Conservation (phyloP, 1,140 invertebrate genomes). For the Wasmannia auropunctata region DNA sequence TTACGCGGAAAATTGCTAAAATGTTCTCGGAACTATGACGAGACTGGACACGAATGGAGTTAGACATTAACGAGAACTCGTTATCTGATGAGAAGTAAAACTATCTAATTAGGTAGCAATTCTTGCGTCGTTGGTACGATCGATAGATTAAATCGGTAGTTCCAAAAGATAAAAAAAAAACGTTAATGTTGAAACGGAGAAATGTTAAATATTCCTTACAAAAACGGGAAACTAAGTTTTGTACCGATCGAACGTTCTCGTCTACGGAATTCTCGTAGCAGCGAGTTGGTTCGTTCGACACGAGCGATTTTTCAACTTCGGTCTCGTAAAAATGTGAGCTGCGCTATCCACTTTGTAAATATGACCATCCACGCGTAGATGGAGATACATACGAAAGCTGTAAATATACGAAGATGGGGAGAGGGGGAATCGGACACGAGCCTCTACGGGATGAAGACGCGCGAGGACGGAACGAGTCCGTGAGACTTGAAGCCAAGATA, state of each 20-base stretch:
- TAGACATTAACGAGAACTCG: neutral
- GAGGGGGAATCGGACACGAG: neutral
- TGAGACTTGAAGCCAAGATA: slow-evolving; percentile 53
- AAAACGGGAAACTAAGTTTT: neutral
- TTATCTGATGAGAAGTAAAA: neutral
- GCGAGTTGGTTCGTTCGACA: neutral
- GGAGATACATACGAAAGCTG: slow-evolving; percentile 29
- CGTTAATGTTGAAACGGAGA: too few species aligned
- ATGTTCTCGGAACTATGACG: neutral
- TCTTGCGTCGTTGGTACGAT: neutral
- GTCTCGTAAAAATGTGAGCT: neutral
- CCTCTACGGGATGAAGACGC: neutral
- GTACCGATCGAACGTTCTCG: neutral
- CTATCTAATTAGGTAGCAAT: neutral
- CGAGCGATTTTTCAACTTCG: neutral
- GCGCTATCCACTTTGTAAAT: slow-evolving; percentile 46
- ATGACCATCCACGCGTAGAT: slow-evolving; percentile 13
- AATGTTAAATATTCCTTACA: neutral
- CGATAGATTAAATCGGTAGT: neutral
- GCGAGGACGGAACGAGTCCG: neutral
- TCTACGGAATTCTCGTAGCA: neutral
- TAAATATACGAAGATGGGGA: slow-evolving; percentile 34
- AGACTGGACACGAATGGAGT: neutral
- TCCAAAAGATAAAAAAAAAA: neutral
- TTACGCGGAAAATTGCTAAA: neutral